Base-by-base conservation (phyloP, 2,888 invertebrate species). In the Merodon equestris region DNA sequence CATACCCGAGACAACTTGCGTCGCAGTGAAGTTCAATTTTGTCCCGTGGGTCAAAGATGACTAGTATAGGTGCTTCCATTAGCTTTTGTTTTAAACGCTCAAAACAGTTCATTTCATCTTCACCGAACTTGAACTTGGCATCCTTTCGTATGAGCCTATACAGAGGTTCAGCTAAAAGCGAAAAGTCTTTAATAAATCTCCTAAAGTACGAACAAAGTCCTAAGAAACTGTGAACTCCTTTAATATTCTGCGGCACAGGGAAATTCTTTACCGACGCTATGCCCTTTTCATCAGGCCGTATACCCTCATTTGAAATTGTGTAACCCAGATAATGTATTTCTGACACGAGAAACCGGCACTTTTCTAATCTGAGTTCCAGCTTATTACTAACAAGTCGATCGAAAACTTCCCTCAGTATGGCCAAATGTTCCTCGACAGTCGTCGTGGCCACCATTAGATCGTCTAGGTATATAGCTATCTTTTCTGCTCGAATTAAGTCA, bases 1-100 rank as follows among this genome's bases (percentile, higher is more conserved):
- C 61, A 18, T 18, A 61, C 40, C 61, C 61, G 4, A 50, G 13
- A 7, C 40, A 7, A 15, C 61, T 61, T n/a, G 50, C 61, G 17
- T 61, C 51, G 19, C 58, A 58, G n/a, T 58, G 58, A n/a, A 63
- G 19, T 13, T 63, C 53, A 3, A 34, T 54, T 47, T 61, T 50
- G n/a, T n/a, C n/a, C n/a, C n/a, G n/a, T n/a, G n/a, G 61, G n/a
- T 51, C 27, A 27, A 12, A 66, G 7, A 66, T 47, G 1, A 48
- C 47, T 14, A 48, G 40, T 12, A 56, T 54, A 0, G 56, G 66
- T 9, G 57, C 34, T 0, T 50, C 57, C 2, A 19, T 36, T 13
- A 67, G 36, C 19, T 57, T 48, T 48, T 19, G 5, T 14, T 67
- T 42, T 4, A 56, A 12, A 4, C 5, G 18, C 9, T 67, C 51